Base-by-base conservation (phyloP, 2,113 vertebrate genomes). In the Tragelaphus imberbis region DNA sequence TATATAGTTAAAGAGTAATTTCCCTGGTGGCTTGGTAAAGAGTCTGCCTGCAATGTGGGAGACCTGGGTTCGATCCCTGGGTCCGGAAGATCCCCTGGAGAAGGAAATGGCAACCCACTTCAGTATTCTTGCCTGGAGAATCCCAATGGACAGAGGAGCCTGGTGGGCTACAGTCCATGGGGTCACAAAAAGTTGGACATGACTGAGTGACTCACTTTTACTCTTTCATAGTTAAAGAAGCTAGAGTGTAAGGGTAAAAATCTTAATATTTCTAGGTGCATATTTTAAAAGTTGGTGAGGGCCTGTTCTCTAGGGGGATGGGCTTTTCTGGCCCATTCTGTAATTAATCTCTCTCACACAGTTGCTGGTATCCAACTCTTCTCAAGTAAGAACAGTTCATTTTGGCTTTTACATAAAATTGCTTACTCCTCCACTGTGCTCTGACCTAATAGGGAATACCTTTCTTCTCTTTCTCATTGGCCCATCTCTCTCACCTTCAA, bases 181-280 rank as follows among this genome's bases (percentile, higher is more conserved):
- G n/a, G n/a, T 71, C 68, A 23, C 68, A 40, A 36, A 71, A n/a
- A 71, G 10, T 71, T 10, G 5, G 19, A 40, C 10, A 40, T 10
- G 65, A 71, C 65, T 71, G 9, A 71, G 65, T 5, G 10, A 36
- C 65, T 71, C 68, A 71, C n/a, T 40, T 71, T 23, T 19, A 40
- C n/a, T 71, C 40, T 71, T 71, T 47, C 84, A 79, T 90, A 91
- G n/a, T 81, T 94, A 88, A 95, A 89, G 56, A 96, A 86, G 56
- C 25, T 65, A n/a, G 47, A 6, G 9, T 61, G 65, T 88, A 63
- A 68, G 55, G 61, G 19, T 89, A 77, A 95, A 95, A 94, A 59
- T 93, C 27, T 58, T 90, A 85, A 16, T 85, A 75, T 84, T 97
- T 96, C 14, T 87, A 82, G 51, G n/a, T 96, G 47, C 81, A 2